Base-by-base conservation (phyloP, 2,888 invertebrate genomes). In the Bellardia bayeri region DNA sequence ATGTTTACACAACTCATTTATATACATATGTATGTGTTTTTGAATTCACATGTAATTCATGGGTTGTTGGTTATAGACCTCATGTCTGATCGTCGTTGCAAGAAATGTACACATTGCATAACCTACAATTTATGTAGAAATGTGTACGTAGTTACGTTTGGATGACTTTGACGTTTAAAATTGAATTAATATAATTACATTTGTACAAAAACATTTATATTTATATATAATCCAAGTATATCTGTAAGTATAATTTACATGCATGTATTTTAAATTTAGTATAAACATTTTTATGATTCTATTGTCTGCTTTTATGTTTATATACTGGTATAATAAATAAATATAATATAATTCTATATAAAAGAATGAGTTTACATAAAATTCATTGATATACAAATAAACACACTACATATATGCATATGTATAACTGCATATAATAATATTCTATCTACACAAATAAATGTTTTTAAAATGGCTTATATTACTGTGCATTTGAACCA, bases 381-480 rank as follows among this genome's bases (percentile, higher is more conserved):
- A 69, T 49, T 8, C 33, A n/a, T 69, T 49, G 33, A 2, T 49
- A 49, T 51, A 51, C 30, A 69, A 69, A 69, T 69, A 69, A 49
- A 49, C 33, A 49, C 40, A 66, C 3, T 68, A 13, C 45, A 6
- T 30, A 6, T 23, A 30, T 6, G 45, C 13, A 37, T 51, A 49
- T 61, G 37, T 58, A 68, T 69, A 42, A 42, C 40, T 66, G 40
- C 23, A 45, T 80, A 63, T 51, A 72, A 81, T 58, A 68, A 63
- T 16, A 40, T 71, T 71, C 5, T 37, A 8, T 30, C 68, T 61
- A 14, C 3, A 58, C n/a, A 58, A 8, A 58, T 56, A 72, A 58
- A 72, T 63, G 49, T 30, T 13, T 33, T 42, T 51, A 51, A 63
- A 63, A 49, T 64, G 63, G 16, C 49, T 63, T 63, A 49, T 16